These are phyloP conservation scores for Brienomyrus brachyistius DNA, from an alignment of 2,113 vertebrate species.

Conservation along the genomic window DNA sequence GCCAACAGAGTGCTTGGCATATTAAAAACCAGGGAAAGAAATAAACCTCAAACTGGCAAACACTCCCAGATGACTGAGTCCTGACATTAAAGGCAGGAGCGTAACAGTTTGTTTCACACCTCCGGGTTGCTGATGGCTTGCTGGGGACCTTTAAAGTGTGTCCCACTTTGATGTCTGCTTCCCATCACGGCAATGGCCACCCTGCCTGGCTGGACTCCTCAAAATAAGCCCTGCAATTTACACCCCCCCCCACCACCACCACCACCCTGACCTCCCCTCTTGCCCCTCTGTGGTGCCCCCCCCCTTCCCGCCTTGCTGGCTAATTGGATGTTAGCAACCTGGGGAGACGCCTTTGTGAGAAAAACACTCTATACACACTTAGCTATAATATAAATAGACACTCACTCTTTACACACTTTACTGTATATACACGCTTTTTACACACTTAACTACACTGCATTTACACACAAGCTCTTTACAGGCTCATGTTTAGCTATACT, in stretches of 20 bases:
- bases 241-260: constrained; percentile 28
- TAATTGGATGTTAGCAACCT: constrained; percentile 47
- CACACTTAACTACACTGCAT: not conserved
- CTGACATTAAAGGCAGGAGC: constrained; percentile 32
- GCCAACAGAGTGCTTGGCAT: not conserved
- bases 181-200: constrained; percentile 32
- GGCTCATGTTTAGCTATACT: not conserved
- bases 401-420: constrained; percentile 33
- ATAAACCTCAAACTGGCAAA: constrained; percentile 35
- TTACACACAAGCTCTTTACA: constrained; percentile 19
- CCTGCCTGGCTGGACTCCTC: constrained; percentile 25
- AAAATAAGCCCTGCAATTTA: constrained; percentile 37
- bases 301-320: too few species aligned
- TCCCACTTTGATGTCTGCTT: constrained; percentile 39
- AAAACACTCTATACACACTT: constrained; percentile 27
- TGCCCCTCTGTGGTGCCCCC: too few species aligned
- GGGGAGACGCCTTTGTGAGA: constrained; percentile 19
- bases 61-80: constrained; percentile 37
- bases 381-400: constrained; percentile 46
- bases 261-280: too few species aligned
- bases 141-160: constrained; percentile 34
- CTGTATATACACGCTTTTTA: constrained; percentile 42
- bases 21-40: constrained; percentile 11
- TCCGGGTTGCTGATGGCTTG: constrained; percentile 44
- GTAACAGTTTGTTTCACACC: constrained; percentile 48